Evolutionary conservation across 1,140 invertebrate genomes (phyloP), one percentile per base, ranked within the genome.

Genomic region (Drosophila lacertosa): DNA sequence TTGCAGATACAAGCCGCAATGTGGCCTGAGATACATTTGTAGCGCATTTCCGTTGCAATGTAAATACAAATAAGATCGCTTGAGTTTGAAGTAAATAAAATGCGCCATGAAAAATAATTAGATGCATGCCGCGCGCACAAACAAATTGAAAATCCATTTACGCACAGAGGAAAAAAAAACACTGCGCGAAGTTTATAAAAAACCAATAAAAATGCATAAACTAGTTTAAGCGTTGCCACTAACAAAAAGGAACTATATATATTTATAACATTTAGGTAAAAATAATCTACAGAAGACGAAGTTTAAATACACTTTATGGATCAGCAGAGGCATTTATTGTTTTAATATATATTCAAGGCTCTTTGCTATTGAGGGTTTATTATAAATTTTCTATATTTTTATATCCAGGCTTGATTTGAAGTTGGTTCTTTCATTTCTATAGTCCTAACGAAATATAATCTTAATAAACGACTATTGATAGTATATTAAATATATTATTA

Each of bases 11-110:
- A 44, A n/a, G n/a, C n/a, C n/a, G n/a, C n/a, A n/a, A n/a, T n/a
- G n/a, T n/a, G n/a, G 24, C 18, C 26, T 20, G 11, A 54, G 51
- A 22, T 54, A 13, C 58, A 51, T 15, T 67, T 53, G 58, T 39
- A 63, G 59, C 40, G 62, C 68, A 47, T 67, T 71, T 71, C 63
- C 63, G 59, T 53, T 59, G 54, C 44, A 68, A 39, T 72, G 54
- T 64, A 53, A 68, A 71, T 66, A 58, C 54, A 71, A 54, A 60
- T 48, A 22, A 42, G 33, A 64, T 50, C 63, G 58, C 66, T 69
- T 55, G 50, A 69, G 59, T 26, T 69, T 69, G 60, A 55, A 81
- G 82, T 88, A 84, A 84, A 88, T 88, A 86, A 86, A 86, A 77
- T 73, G 65, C 62, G 63, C 53, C 54, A 44, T 40, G 58, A 68